Base-by-base conservation (phyloP, 2,113 vertebrate genomes). In the Dolichotis patagonum region DNA sequence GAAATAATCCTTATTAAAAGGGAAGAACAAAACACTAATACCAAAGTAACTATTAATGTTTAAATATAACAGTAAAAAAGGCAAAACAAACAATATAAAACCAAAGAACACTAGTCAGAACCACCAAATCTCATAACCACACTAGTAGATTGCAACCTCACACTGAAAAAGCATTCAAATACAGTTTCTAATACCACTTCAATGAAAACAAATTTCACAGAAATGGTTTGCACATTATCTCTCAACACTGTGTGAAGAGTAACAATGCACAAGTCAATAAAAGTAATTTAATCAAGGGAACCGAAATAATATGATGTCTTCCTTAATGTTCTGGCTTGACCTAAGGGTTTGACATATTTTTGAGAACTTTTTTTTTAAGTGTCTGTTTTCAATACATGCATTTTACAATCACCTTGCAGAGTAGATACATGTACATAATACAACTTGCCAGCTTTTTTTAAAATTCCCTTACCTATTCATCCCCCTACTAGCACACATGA, bases 61-160 rank as follows among this genome's bases (percentile, higher is more conserved):
- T 94, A 94, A 58, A 86, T 65, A 30, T 46, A 65, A 67, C 30
- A 85, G 32, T 60, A 41, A 82, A 78, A 78, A 71, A 80, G 32
- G 49, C 38, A 92, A 87, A 92, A 49, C 12, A 91, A 90, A 71
- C 22, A 94, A 88, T 80, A 88, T 12, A 88, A 96, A 96, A 81
- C 13, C 43, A 83, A 89, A 22, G 93, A 96, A 78, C 88, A 65
- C 5, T 88, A 41, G 78, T 19, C 80, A 12, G 58, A 73, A 80
- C 26, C 41, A 88, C 13, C n/a, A 93, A 96, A 85, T 65, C 75
- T 73, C 16, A 88, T 7, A 62, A 52, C 24, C 22, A 14, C 26
- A 83, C 85, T 49, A 89, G 84, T 16, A 24, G n/a, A 94, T 0
- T 73, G 10, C 26, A 92, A 94, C 22, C 6, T 77, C 26, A 82